Conservation (phyloP, 1,140 invertebrate genomes). For the Holcopasites calliopsidis region DNA sequence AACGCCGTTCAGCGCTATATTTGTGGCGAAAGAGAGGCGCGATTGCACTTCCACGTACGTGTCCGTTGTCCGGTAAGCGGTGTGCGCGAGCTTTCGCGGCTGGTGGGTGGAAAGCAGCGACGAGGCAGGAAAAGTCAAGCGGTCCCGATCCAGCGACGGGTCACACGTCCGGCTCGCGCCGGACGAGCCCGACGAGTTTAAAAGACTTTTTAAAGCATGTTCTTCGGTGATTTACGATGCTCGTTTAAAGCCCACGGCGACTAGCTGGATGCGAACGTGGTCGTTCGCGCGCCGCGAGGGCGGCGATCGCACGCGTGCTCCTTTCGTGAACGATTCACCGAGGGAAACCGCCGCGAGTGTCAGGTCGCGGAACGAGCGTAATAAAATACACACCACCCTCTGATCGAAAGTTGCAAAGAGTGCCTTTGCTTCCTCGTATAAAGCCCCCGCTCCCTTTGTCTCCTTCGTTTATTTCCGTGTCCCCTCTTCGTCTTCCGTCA, state of each 20-base stretch:
- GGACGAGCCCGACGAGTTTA: conserved; percentile 38
- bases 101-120: conserved; percentile 46
- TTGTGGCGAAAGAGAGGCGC: conserved; percentile 49
- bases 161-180: conserved; percentile 34
- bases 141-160: conserved; percentile 45
- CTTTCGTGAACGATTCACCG: no score
- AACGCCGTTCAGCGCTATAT: conserved; percentile 23
- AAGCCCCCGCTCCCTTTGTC: no score
- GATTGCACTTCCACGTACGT: conserved; percentile 26
- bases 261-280: not conserved
- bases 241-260: conserved; percentile 55
- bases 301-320: not conserved
- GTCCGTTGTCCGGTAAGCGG: conserved; percentile 18
- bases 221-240: conserved; percentile 43
- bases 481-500: no score
- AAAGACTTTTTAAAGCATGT: conserved; percentile 49
- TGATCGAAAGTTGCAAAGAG: no score
- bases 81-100: not conserved
- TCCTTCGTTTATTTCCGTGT: no score
- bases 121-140: conserved; percentile 51
- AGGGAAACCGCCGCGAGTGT: no score
- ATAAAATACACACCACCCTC: no score
- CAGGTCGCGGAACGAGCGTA: no score
- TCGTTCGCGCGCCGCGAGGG: conserved; percentile 21
- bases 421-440: no score